These are phyloP conservation scores for Ascaphus truei DNA, from an alignment of 2,113 vertebrate species.

Conservation along the genomic window DNA sequence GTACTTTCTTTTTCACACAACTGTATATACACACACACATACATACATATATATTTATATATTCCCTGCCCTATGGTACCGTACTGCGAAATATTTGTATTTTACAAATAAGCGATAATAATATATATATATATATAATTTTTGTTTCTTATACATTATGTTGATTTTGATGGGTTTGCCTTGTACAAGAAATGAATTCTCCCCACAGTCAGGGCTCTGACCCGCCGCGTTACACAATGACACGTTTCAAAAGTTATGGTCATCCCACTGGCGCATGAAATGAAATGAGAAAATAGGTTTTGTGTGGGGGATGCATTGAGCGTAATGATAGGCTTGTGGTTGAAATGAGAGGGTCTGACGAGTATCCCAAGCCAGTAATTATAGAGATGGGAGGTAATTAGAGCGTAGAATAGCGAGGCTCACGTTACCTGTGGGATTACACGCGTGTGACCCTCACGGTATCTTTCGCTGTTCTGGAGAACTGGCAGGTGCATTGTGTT, in stretches of 20 bases:
- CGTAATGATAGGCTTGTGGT: background rate
- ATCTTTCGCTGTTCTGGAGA: background rate
- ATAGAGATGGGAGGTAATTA: slow-evolving; percentile 1
- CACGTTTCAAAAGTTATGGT: background rate
- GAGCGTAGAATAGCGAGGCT: background rate
- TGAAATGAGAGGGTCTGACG: slow-evolving; percentile 1
- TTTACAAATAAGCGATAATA: too few relatives aligned
- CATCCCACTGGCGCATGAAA: background rate
- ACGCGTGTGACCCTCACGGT: background rate
- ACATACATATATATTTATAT: too few relatives aligned
- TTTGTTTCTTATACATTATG: too few relatives aligned
- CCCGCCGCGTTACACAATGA: background rate
- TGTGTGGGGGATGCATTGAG: background rate
- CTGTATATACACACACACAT: too few relatives aligned
- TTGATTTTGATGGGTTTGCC: too few relatives aligned
- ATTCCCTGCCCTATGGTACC: too few relatives aligned
- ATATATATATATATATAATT: too few relatives aligned
- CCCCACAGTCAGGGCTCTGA: background rate
- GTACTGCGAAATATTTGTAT: too few relatives aligned
- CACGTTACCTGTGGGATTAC: background rate
- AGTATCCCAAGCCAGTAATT: slow-evolving; percentile 9
- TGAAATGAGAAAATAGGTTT: background rate
- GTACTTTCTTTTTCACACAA: too few relatives aligned
- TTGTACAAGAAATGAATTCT: background rate
- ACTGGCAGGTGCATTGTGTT: background rate